A percentile compares a stretch with the other conserved stretches of the same genome.
These are phyloP conservation scores for Holcopasites calliopsidis DNA, from an alignment of 1,140 invertebrate genomes.

Conservation along the genomic window DNA sequence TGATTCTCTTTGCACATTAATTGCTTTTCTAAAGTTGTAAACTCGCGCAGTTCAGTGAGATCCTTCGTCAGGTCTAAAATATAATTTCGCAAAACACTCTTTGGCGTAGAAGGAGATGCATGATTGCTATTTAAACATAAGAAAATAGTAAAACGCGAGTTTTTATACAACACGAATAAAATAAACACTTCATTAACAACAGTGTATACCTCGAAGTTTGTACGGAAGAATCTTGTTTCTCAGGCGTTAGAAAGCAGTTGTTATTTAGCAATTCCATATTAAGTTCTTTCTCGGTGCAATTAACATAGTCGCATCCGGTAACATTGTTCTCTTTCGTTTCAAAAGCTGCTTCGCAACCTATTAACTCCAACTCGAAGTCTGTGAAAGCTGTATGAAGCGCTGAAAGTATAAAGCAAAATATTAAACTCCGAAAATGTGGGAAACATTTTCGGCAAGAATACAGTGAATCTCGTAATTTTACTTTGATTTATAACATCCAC, in stretches of 20 bases:
- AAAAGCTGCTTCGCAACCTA: slow-evolving; percentile 23
- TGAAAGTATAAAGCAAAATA: slow-evolving; percentile 38
- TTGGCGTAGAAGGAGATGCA: slow-evolving; percentile 31
- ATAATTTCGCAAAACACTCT: slow-evolving; percentile 20
- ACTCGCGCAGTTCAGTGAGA: slow-evolving; percentile 40
- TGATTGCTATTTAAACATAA: slow-evolving; percentile 1
- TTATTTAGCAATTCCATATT: neutral
- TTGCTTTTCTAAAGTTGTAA: slow-evolving; percentile 54
- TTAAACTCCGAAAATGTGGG: neutral
- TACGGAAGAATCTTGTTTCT: slow-evolving; percentile 4
- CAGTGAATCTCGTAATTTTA: slow-evolving; percentile 21
- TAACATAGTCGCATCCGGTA: slow-evolving; percentile 14
- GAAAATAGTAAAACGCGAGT: neutral
- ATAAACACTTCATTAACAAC: neutral
- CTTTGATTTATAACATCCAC: slow-evolving; percentile 33
- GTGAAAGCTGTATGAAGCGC: slow-evolving; percentile 54
- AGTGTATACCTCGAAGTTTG: slow-evolving; percentile 43
- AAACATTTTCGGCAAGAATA: neutral
- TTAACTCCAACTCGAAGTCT: slow-evolving; percentile 63
- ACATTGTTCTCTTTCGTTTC: slow-evolving; percentile 3
- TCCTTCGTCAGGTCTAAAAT: slow-evolving; percentile 14
- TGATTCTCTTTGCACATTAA: slow-evolving; percentile 16
- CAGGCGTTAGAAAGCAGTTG: neutral
- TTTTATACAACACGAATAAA: neutral
- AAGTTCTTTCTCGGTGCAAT: neutral